Percentiles rank a stretch among this genome's conserved stretches.
phyloP scores from a whole-genome alignment of 2,888 invertebrate genomes.

The Amphipyra berbera region DNA sequence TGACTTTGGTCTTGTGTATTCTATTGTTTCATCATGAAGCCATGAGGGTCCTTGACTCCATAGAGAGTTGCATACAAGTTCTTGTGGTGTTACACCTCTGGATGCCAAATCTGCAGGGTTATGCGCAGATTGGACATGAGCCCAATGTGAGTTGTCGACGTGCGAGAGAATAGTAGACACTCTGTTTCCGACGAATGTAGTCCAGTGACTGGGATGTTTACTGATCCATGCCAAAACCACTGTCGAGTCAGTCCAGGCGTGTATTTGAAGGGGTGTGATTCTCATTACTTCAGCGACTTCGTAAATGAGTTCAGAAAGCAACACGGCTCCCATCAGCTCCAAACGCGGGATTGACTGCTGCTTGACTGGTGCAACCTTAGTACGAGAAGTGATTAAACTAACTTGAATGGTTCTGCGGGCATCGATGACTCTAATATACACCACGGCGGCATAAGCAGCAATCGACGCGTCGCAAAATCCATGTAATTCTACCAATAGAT shows the following conservation, averaged over 20 bases:
- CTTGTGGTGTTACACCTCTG: constrained; percentile 4
- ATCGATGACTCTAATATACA: too few relatives aligned
- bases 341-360: constrained; percentile 8
- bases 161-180: too few relatives aligned
- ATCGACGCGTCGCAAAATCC: too few relatives aligned
- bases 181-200: too few relatives aligned
- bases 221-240: not conserved
- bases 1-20: constrained; percentile 3
- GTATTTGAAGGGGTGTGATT: not conserved
- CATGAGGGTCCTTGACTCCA: constrained; percentile 8
- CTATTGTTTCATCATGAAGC: not conserved
- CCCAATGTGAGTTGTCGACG: too few relatives aligned
- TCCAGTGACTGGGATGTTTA: too few relatives aligned
- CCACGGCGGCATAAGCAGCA: too few relatives aligned
- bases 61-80: not conserved
- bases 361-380: constrained; percentile 4
- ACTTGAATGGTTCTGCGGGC: too few relatives aligned
- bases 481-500: too few relatives aligned
- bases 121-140: not conserved
- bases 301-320: constrained; percentile 6
- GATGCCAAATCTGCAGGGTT: constrained; percentile 5
- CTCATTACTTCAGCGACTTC: not conserved
- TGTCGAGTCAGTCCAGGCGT: constrained; percentile 6
- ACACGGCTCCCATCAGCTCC: constrained; percentile 5
- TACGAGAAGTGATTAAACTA: not conserved